Conservation (phyloP, 2,888 invertebrate genomes). For the Camponotus fellah region DNA sequence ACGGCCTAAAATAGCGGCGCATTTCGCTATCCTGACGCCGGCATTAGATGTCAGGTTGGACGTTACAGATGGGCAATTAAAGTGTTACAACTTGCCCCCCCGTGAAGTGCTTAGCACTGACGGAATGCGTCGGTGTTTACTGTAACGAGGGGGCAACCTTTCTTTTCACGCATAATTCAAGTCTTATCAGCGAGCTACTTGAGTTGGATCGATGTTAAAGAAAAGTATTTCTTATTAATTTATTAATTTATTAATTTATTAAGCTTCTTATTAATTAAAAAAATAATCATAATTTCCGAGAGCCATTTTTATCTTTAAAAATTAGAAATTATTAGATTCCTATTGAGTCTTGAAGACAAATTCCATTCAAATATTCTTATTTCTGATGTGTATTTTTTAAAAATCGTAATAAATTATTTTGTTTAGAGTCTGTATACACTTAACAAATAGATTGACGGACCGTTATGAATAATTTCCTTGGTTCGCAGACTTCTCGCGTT, state of each 20-base stretch:
- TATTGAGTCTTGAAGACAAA: not conserved
- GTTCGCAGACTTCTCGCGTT: not conserved
- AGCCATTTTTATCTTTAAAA: not conserved
- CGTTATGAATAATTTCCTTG: conserved; percentile 29
- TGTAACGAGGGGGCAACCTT: conserved; percentile 8
- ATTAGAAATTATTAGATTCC: not conserved
- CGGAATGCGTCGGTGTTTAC: conserved; percentile 16
- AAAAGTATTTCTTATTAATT: not conserved
- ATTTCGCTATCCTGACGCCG: conserved; percentile 45
- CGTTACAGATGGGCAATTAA: conserved; percentile 57
- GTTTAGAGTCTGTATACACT: not conserved
- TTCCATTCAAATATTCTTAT: not conserved
- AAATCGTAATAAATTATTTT: conserved; percentile 14
- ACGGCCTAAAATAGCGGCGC: conserved; percentile 35
- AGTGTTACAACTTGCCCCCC: conserved; percentile 44
- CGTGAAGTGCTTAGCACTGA: conserved; percentile 22
- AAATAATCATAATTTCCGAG: not conserved
- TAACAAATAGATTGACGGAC: conserved; percentile 38
- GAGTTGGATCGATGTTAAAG: not conserved
- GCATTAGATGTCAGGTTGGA: conserved; percentile 46
- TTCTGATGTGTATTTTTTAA: not conserved
- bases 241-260: too few species aligned
- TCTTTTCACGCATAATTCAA: conserved; percentile 14
- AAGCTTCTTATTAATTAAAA: not conserved
- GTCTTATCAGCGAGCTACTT: conserved; percentile 17